Evolutionary conservation across 2,113 vertebrate genomes (phyloP).

Genomic region (Chaetops frenatus): DNA sequence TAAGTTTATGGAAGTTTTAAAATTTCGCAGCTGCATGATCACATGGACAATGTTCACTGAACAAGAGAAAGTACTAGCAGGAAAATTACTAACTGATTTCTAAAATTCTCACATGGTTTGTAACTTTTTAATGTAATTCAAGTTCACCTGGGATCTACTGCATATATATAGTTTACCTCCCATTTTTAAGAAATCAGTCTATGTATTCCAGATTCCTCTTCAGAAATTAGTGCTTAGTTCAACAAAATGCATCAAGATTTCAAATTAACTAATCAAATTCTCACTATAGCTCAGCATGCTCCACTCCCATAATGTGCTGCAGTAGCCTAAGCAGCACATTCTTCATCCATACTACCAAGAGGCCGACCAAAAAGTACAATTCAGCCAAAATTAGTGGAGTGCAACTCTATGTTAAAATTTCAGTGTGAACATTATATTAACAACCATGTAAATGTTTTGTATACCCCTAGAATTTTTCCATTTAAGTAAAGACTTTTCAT

Average conservation of each 20-base stretch:
- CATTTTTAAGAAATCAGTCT: not conserved
- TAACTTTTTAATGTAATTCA: not conserved
- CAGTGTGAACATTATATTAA: not conserved
- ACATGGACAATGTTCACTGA: not conserved
- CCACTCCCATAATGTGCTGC: not conserved
- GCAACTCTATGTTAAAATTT: not conserved
- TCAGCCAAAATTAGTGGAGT: not conserved
- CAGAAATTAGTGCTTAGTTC: not conserved
- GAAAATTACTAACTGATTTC: not conserved
- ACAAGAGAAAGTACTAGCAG: not conserved
- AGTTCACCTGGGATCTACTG: not conserved
- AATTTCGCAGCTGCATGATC: not conserved
- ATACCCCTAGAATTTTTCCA: not conserved
- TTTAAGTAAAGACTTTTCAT: not conserved
- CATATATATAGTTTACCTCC: not conserved
- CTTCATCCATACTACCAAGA: not conserved
- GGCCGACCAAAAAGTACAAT: fast-evolving
- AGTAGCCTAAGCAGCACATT: not conserved
- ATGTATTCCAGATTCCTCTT: not conserved
- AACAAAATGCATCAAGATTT: not conserved
- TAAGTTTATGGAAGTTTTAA: not conserved
- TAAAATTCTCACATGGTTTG: not conserved
- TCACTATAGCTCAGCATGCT: not conserved
- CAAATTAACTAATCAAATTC: not conserved
- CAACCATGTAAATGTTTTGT: not conserved